phyloP scores from a whole-genome alignment of 2,888 invertebrate species.

The Cyclophora punctaria region DNA sequence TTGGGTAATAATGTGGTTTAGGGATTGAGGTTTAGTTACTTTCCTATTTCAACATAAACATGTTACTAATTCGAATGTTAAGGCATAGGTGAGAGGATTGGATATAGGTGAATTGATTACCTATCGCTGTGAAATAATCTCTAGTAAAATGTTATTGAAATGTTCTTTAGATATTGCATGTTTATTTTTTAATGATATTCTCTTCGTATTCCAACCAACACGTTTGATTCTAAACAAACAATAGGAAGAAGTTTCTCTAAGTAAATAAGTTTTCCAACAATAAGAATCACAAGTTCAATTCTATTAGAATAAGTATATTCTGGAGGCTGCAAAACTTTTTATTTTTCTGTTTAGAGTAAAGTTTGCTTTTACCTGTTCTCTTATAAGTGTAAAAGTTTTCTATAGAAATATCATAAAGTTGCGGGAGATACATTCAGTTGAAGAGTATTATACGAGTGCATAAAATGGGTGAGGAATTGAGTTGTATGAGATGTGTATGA shows the following conservation, averaged over 20 bases:
- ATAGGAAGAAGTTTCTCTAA: conserved; percentile 5
- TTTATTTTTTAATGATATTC: no score
- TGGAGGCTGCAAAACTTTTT: conserved; percentile 18
- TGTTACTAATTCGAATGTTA: no score
- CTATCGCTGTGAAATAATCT: no score
- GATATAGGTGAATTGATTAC: no score
- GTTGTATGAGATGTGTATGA: conserved; percentile 61
- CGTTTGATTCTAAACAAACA: neutral
- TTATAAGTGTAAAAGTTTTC: conserved; percentile 28
- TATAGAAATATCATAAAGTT: conserved; percentile 35
- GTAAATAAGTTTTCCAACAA: conserved; percentile 17
- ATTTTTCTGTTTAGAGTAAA: conserved; percentile 21
- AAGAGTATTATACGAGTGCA: conserved; percentile 28
- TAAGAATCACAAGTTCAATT: conserved; percentile 16
- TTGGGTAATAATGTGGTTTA: no score
- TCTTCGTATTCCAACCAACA: no score
- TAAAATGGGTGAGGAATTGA: conserved; percentile 50
- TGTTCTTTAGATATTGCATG: no score
- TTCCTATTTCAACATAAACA: no score
- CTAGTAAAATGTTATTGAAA: no score
- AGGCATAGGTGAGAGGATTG: no score
- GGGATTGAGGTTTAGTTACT: no score
- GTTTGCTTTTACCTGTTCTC: conserved; percentile 22
- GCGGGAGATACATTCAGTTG: conserved; percentile 22
- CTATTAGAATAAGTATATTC: conserved; percentile 14